Percentiles rank a stretch among this genome's conserved stretches.
Conservation (phyloP, 2,113 vertebrate genomes). For the Sebastes fasciatus region DNA sequence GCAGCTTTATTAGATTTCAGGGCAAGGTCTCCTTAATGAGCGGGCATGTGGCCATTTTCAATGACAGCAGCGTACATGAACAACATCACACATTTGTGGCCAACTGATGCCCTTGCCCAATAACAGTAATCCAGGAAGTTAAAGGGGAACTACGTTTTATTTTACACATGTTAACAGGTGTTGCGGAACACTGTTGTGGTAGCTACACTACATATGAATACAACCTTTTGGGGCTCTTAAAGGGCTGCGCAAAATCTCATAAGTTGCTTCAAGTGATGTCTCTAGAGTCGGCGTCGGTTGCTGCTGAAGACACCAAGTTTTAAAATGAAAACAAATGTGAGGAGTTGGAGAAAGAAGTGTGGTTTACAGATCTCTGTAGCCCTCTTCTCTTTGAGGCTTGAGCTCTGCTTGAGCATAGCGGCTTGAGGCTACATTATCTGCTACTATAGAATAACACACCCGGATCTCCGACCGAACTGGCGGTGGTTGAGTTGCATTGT, state of each 20-base stretch:
- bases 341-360: not conserved
- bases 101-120: not conserved
- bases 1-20: not conserved
- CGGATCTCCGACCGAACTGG: not conserved
- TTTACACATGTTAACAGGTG: not conserved
- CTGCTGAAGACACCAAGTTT: not conserved
- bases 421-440: not conserved
- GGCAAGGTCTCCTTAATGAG: not conserved
- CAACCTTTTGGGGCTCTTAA: not conserved
- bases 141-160: not conserved
- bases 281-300: not conserved
- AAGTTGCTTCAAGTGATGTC: constrained; percentile 10
- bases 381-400: constrained; percentile 1
- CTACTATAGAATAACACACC: not conserved
- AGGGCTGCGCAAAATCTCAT: not conserved
- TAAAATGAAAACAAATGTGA: not conserved
- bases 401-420: not conserved
- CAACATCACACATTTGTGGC: not conserved
- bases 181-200: not conserved
- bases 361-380: not conserved
- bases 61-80: not conserved
- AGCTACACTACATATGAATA: not conserved
- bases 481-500: not conserved
- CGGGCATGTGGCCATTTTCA: not conserved
- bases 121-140: not conserved